Conservation (phyloP, 2,113 vertebrate species). For the Perca schrenkii region DNA sequence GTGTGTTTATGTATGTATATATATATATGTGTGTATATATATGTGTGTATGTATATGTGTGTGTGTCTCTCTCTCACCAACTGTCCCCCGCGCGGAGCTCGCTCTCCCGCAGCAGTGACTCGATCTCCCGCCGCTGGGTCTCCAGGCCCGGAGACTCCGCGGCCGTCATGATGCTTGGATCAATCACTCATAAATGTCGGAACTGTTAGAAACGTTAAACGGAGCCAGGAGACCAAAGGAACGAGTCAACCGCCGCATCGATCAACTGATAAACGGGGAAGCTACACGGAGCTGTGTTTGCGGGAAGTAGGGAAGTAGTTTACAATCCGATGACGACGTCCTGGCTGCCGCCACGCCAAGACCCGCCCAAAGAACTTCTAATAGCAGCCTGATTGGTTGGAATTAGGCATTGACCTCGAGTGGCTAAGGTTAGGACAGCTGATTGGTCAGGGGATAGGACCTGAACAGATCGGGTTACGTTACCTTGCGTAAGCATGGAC, state of each 20-base stretch:
- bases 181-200: slow-evolving; percentile 73
- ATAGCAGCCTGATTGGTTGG: too few relatives aligned
- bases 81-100: slow-evolving; percentile 85
- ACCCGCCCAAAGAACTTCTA: too few relatives aligned
- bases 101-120: slow-evolving; percentile 79
- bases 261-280: slow-evolving; percentile 64
- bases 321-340: slow-evolving; percentile 73
- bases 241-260: slow-evolving; percentile 57
- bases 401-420: too few relatives aligned
- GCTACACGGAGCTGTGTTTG: slow-evolving; percentile 67
- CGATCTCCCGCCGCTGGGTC: slow-evolving; percentile 86
- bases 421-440: too few relatives aligned
- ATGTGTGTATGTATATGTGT: slow-evolving; percentile 25
- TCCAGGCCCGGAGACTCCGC: slow-evolving; percentile 84
- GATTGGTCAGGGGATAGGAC: too few relatives aligned
- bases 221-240: slow-evolving; percentile 22
- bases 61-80: slow-evolving; percentile 80
- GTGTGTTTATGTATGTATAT: slow-evolving; percentile 1
- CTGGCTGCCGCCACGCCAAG: background rate
- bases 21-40: background rate
- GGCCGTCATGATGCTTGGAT: slow-evolving; percentile 55
- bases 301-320: slow-evolving; percentile 85
- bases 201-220: background rate
- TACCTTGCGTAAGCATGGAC: too few relatives aligned
- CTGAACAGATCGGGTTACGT: too few relatives aligned